These are phyloP conservation scores for Ischnus inquisitorius DNA, from an alignment of 2,888 invertebrate species.

Conservation along the genomic window DNA sequence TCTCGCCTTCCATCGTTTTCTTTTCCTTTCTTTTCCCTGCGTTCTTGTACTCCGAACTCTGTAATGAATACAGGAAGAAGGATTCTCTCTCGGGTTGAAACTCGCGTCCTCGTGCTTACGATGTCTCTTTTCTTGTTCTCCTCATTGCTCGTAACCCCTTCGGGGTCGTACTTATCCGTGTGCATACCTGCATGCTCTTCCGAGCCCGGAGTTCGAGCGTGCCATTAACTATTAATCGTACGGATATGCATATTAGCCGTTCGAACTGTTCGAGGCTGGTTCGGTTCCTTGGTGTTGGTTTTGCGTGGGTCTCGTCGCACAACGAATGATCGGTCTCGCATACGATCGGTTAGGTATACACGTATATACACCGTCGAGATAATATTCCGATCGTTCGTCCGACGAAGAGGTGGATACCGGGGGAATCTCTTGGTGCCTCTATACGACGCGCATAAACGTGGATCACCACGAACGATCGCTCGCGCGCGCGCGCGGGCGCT, in stretches of 20 bases:
- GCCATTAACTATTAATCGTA: constrained; percentile 81
- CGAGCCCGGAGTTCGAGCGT: neutral
- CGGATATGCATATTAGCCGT: constrained; percentile 80
- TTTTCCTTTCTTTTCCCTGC: neutral
- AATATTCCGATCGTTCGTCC: constrained; percentile 75
- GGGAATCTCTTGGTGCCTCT: constrained; percentile 33
- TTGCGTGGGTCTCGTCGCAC: constrained; percentile 77
- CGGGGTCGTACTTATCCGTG: constrained; percentile 38
- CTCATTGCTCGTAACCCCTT: constrained; percentile 61
- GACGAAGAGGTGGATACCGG: constrained; percentile 17
- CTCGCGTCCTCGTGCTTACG: neutral
- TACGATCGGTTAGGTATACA: constrained; percentile 61
- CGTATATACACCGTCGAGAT: constrained; percentile 72
- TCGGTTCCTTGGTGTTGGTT: constrained; percentile 60
- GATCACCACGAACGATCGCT: constrained; percentile 62
- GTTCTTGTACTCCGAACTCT: neutral
- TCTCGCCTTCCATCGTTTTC: constrained; percentile 20
- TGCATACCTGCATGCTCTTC: neutral
- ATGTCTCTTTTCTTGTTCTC: neutral
- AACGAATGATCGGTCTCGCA: constrained; percentile 31
- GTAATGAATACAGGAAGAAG: constrained; percentile 36
- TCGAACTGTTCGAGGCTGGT: constrained; percentile 16
- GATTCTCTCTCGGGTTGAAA: neutral
- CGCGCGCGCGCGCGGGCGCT: too few species aligned
- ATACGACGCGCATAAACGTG: constrained; percentile 56